Evolutionary conservation across 2,888 invertebrate species (phyloP).

Genomic region (Pilophorus perplexus): DNA sequence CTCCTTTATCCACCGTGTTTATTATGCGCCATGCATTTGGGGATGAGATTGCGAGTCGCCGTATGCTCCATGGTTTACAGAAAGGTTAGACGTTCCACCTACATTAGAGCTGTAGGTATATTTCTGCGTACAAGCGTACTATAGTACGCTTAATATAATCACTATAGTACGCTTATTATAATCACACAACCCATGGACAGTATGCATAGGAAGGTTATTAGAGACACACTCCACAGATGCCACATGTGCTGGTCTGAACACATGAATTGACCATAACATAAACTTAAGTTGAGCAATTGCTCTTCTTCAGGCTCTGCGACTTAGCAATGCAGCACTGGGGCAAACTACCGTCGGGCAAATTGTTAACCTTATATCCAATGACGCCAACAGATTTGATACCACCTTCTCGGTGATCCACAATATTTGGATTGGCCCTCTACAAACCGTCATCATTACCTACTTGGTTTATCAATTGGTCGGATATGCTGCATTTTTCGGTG

Average conservation of each 20-base stretch:
- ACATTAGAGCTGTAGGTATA: no score
- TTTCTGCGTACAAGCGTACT: no score
- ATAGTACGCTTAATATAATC: no score
- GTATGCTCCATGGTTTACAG: constrained; percentile 79
- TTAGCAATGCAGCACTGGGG: constrained; percentile 77
- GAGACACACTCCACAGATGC: no score
- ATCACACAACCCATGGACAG: no score
- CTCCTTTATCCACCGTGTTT: constrained; percentile 83
- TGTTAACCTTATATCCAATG: constrained; percentile 78
- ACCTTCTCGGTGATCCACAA: constrained; percentile 86
- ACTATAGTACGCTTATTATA: no score
- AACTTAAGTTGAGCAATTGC: no score
- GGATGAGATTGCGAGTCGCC: constrained; percentile 79
- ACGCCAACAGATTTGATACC: constrained; percentile 89
- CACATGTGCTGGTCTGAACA: no score
- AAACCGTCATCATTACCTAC: constrained; percentile 71
- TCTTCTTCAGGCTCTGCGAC: constrained; percentile 59
- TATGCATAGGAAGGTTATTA: no score
- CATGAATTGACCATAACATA: no score
- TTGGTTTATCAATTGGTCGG: constrained; percentile 65
- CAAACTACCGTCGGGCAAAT: constrained; percentile 75
- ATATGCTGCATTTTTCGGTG: constrained; percentile 65
- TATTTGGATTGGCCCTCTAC: constrained; percentile 84
- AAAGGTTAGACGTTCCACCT: no score
- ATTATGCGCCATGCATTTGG: constrained; percentile 77